These are phyloP conservation scores for Drosophila quadrilineata DNA, from an alignment of 1,140 invertebrate genomes.

Conservation along the genomic window DNA sequence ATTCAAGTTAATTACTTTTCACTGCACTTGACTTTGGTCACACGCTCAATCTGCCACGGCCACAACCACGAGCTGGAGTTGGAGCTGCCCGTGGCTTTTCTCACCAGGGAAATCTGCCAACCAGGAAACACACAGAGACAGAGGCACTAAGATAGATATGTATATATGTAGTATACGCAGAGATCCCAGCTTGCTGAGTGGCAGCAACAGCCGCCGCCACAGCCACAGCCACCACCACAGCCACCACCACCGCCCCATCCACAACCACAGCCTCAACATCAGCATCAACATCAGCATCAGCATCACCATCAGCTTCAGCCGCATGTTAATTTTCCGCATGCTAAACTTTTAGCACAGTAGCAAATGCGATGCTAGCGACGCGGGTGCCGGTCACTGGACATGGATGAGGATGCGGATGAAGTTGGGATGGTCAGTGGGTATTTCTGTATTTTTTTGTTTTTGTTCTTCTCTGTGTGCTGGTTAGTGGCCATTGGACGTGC, in stretches of 20 bases:
- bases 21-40: constrained; percentile 79
- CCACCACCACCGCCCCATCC: not conserved
- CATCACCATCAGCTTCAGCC: constrained; percentile 37
- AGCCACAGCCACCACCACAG: not conserved
- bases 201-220: constrained; percentile 47
- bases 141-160: constrained; percentile 48
- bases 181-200: constrained; percentile 46
- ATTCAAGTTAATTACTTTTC: constrained; percentile 79
- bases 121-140: constrained; percentile 46
- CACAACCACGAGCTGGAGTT: constrained; percentile 9
- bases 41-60: constrained; percentile 63
- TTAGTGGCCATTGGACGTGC: constrained; percentile 55
- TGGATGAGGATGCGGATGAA: constrained; percentile 35
- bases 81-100: constrained; percentile 66
- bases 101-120: constrained; percentile 76
- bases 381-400: constrained; percentile 54
- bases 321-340: constrained; percentile 79
- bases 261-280: constrained; percentile 26
- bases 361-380: constrained; percentile 44
- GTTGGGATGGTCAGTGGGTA: too few species aligned
- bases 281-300: constrained; percentile 29
- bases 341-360: constrained; percentile 79
- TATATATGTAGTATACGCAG: constrained; percentile 39
- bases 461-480: constrained; percentile 6
- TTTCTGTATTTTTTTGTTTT: too few species aligned